Conservation (phyloP, 2,113 vertebrate species). For the Syngnathus floridae region DNA sequence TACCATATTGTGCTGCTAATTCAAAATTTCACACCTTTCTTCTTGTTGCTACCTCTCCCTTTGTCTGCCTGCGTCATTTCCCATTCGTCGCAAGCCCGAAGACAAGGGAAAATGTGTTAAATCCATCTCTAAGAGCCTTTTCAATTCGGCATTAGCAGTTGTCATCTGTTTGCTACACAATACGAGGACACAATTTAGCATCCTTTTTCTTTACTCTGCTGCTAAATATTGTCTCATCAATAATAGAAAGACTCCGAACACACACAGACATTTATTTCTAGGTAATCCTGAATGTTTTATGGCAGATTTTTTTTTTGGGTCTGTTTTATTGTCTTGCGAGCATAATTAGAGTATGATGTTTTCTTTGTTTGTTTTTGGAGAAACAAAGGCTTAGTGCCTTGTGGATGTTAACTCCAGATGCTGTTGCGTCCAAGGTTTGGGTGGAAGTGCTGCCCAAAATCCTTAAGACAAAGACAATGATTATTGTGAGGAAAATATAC, state of each 20-base stretch:
- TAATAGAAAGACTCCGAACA: constrained; percentile 60
- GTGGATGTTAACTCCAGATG: constrained; percentile 52
- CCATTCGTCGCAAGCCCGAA: constrained; percentile 36
- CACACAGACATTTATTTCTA: constrained; percentile 50
- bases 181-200: constrained; percentile 42
- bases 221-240: constrained; percentile 64
- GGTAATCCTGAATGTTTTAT: constrained; percentile 65
- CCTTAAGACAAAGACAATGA: constrained; percentile 57
- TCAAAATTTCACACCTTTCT: constrained; percentile 63
- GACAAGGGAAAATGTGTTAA: constrained; percentile 57
- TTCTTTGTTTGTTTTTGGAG: constrained; percentile 60
- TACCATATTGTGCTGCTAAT: constrained; percentile 57
- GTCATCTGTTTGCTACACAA: constrained; percentile 56
- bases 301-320: constrained; percentile 38
- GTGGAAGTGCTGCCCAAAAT: constrained; percentile 61
- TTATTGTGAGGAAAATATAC: constrained; percentile 39
- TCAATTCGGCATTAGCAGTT: constrained; percentile 59
- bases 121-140: constrained; percentile 62
- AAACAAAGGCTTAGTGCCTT: constrained; percentile 58
- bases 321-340: constrained; percentile 58
- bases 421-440: constrained; percentile 62
- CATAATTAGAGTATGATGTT: constrained; percentile 62
- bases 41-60: constrained; percentile 42
- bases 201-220: constrained; percentile 41
- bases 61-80: constrained; percentile 32